Conservation (phyloP, 2,113 vertebrate genomes). For the Pygoscelis antarcticus region DNA sequence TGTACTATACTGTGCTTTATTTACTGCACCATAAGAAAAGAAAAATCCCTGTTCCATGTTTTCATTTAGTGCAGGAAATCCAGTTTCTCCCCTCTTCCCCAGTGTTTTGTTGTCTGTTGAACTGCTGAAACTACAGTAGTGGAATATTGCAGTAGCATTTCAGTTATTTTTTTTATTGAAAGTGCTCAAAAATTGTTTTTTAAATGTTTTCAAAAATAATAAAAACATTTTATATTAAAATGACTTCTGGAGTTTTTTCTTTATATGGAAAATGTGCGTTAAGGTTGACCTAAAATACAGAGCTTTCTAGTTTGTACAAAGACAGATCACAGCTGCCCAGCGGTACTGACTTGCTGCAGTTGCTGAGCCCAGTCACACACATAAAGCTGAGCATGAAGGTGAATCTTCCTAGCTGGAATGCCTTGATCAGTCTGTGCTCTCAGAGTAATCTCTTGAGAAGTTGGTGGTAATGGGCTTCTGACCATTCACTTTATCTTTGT, state of each 20-base stretch:
- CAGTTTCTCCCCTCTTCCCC: constrained; percentile 69
- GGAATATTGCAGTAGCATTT: constrained; percentile 95
- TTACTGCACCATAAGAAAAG: constrained; percentile 82
- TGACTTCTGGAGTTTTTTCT: neutral
- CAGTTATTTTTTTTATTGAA: constrained; percentile 91
- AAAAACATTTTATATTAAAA: constrained; percentile 94
- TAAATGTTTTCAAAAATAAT: constrained; percentile 97
- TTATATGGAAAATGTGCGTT: neutral
- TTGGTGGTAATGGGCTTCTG: neutral
- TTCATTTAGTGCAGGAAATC: constrained; percentile 88
- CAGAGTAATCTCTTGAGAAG: neutral
- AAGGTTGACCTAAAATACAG: neutral
- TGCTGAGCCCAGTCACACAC: neutral
- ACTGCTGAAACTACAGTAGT: constrained; percentile 95
- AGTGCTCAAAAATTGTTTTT: constrained; percentile 94
- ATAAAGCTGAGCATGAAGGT: neutral
- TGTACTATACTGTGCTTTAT: constrained; percentile 82
- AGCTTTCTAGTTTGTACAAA: accelerated
- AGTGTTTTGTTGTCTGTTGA: constrained; percentile 89
- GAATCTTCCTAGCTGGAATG: neutral
- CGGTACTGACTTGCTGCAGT: neutral
- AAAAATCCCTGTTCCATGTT: constrained; percentile 81
- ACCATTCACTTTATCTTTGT: neutral
- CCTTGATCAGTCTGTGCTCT: neutral
- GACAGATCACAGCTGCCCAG: neutral